Evolutionary conservation across 2,888 invertebrate species (phyloP), one percentile per base, ranked within the genome.

Genomic region (Amiota minor): DNA sequence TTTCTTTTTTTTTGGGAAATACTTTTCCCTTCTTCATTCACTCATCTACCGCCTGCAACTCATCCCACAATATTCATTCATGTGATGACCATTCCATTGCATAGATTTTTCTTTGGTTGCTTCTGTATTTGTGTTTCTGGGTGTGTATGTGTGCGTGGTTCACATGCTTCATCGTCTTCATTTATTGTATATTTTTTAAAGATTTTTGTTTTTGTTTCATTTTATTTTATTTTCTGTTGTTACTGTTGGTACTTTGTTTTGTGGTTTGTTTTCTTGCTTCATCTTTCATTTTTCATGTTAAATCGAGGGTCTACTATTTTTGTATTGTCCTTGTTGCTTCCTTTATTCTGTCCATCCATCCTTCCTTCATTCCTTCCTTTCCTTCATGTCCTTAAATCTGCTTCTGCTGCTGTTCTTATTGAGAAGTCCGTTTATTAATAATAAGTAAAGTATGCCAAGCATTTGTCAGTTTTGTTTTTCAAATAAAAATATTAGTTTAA

Each of bases 391-490:
- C 4, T 35, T 35, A 35, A 35, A 35, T 35, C 35, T 35, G 35
- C 35, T 35, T 6, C 35, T 35, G 35, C 35, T 35, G 6, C 35
- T 35, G 6, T 35, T 35, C 35, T 6, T 35, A 35, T 35, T 35
- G 35, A 35, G 6, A 8, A 35, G 35, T 35, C 35, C 53, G 46
- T 35, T 65, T 65, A 65, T 49, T 65, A 65, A 65, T 47, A 65
- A 35, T 35, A 35, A 35, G 35, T 35, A 35, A 35, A 65, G 65
- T 65, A 65, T 65, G 47, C 47, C 65, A 65, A 65, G 49, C 65
- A 65, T 65, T 65, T 65, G 65, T 65, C 65, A 65, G 49, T 65
- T 65, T 46, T 18, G 65, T 65, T 65, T 65, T 49, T 16, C 49
- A 65, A 65, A 65, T 65, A 65, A 49, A 65, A 65, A 65, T 65